Evolutionary conservation across 1,140 invertebrate species (phyloP).

Genomic region (Mylabris phalerata): DNA sequence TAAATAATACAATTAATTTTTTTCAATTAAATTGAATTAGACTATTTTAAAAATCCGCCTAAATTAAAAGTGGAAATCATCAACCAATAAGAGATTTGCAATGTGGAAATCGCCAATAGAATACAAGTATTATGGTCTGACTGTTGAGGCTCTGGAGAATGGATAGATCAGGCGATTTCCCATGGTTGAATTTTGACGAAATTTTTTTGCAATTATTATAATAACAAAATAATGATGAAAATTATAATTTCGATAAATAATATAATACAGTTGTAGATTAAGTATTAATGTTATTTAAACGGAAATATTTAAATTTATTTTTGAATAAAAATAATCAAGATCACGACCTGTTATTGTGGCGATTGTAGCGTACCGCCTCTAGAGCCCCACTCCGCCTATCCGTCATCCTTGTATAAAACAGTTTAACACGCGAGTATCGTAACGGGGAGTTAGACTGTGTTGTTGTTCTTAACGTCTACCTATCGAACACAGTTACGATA

Average conservation of each 20-base stretch:
- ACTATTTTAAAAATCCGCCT: neutral
- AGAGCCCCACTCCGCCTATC: constrained; percentile 17
- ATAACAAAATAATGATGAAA: no score
- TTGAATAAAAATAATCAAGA: constrained; percentile 9
- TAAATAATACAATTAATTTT: no score
- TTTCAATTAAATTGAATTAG: no score
- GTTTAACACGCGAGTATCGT: constrained; percentile 9
- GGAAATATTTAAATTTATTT: neutral
- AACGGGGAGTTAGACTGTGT: neutral
- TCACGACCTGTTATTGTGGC: constrained; percentile 5
- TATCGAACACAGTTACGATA: no score
- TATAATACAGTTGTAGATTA: neutral
- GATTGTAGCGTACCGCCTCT: constrained; percentile 5
- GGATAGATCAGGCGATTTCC: neutral
- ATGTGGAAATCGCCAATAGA: constrained; percentile 21
- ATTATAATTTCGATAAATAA: neutral
- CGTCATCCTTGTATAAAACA: constrained; percentile 20
- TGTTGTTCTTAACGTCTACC: no score
- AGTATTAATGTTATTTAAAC: neutral
- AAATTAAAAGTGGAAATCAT: neutral
- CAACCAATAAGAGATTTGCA: constrained; percentile 3
- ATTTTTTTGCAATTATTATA: no score
- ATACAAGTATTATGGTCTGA: constrained; percentile 27
- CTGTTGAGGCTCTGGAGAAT: constrained; percentile 18
- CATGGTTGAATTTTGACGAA: no score